These are phyloP conservation scores for Poeciliopsis occidentalis DNA, from an alignment of 2,113 vertebrate genomes.

Conservation along the genomic window DNA sequence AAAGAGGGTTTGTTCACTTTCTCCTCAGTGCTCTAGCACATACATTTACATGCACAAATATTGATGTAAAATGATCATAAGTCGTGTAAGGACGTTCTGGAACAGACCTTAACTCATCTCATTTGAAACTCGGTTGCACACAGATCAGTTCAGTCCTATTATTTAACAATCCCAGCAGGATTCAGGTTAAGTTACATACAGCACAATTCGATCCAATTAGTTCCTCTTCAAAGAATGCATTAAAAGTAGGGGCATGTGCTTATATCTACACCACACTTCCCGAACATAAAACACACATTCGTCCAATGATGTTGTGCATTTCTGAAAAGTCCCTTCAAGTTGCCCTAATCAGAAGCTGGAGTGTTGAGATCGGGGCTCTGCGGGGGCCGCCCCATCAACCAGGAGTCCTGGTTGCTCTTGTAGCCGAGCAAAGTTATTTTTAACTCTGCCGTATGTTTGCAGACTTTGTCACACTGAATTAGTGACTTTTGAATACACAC, in stretches of 20 bases:
- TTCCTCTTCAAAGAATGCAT: not conserved
- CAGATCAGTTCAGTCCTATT: too few species aligned
- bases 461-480: not conserved
- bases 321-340: constrained; percentile 2
- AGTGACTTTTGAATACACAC: not conserved
- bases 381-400: not conserved
- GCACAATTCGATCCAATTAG: too few species aligned
- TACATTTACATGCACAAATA: too few species aligned
- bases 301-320: not conserved
- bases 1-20: too few species aligned
- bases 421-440: constrained; percentile 3
- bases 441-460: not conserved
- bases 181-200: too few species aligned
- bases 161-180: too few species aligned
- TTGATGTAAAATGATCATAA: too few species aligned
- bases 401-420: constrained; percentile 1
- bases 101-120: too few species aligned
- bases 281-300: not conserved
- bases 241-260: not conserved
- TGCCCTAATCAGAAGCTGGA: not conserved
- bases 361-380: constrained; percentile 12
- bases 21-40: too few species aligned
- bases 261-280: not conserved
- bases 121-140: too few species aligned
- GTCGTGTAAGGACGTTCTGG: too few species aligned